A percentile compares a stretch with the other conserved stretches of the same genome.
These are phyloP conservation scores for Aradophagus sp. DNA, from an alignment of 1,140 invertebrate genomes.

Conservation along the genomic window DNA sequence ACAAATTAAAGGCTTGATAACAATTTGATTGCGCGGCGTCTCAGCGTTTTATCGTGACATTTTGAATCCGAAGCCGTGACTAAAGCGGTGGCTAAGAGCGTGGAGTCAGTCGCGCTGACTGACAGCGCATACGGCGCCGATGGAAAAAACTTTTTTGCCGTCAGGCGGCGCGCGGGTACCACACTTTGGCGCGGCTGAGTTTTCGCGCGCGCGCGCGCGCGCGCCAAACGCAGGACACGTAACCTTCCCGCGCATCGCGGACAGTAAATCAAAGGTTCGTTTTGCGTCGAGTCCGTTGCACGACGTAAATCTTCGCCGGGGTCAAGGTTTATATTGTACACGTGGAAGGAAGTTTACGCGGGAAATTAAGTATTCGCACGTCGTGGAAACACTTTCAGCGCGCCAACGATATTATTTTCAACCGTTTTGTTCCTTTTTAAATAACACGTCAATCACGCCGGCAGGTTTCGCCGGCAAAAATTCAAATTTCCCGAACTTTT, in stretches of 20 bases:
- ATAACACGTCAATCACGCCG: slow-evolving; percentile 23
- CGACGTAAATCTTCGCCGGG: slow-evolving; percentile 42
- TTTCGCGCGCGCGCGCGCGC: slow-evolving; percentile 13
- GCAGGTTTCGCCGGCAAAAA: slow-evolving; percentile 10
- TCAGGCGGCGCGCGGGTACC: slow-evolving; percentile 27
- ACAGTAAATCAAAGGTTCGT: slow-evolving; percentile 49
- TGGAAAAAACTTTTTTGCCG: slow-evolving; percentile 21
- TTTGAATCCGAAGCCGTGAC: no score
- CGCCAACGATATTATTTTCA: slow-evolving; percentile 43
- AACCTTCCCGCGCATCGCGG: slow-evolving; percentile 12
- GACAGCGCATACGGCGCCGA: slow-evolving; percentile 14
- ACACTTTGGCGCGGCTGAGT: slow-evolving; percentile 31
- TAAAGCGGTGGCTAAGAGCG: no score
- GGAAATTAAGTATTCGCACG: slow-evolving; percentile 48
- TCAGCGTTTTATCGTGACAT: no score
- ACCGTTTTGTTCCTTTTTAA: slow-evolving; percentile 35
- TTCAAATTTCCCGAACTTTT: slow-evolving; percentile 20
- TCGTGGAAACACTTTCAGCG: slow-evolving; percentile 29
- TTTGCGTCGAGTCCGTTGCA: slow-evolving; percentile 24
- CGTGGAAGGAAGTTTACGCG: slow-evolving; percentile 35
- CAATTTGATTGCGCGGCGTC: no score
- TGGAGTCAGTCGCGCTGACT: slow-evolving; percentile 6
- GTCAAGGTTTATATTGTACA: slow-evolving; percentile 48
- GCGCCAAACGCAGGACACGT: slow-evolving; percentile 22
- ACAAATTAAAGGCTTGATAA: no score